A percentile compares a stretch with the other conserved stretches of the same genome.
Conservation (phyloP, 30 jellyfish, hydroid and myxozoan genomes). For the Turritopsis dohrnii region DNA sequence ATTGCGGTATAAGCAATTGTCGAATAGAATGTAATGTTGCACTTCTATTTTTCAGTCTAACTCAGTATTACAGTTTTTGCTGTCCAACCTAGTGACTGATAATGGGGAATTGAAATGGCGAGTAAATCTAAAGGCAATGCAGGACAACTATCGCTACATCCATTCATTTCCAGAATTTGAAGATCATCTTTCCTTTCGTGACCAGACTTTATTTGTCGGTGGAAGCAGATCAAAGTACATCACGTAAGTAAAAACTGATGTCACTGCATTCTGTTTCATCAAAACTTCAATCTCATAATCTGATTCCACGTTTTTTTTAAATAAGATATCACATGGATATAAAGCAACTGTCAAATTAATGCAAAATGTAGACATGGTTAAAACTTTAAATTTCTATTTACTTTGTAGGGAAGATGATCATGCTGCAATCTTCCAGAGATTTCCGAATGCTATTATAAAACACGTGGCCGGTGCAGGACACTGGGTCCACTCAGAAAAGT, state of each 20-base stretch:
- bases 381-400: too few species aligned
- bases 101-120: conserved; percentile 46
- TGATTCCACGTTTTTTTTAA: not conserved
- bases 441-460: conserved; percentile 41
- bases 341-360: too few species aligned
- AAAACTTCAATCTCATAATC: not conserved
- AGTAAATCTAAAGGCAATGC: conserved; percentile 45
- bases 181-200: not conserved
- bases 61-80: conserved; percentile 47
- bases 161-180: conserved; percentile 50
- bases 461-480: conserved; percentile 75
- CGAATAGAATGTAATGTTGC: too few species aligned
- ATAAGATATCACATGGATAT: too few species aligned
- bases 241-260: conserved; percentile 45
- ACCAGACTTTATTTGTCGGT: conserved; percentile 48
- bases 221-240: conserved; percentile 47
- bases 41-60: conserved; percentile 35
- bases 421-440: conserved; percentile 32
- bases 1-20: too few species aligned
- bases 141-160: conserved; percentile 24
- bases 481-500: conserved; percentile 85
- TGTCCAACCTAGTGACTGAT: conserved; percentile 40
- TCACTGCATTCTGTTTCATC: too few species aligned
- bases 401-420: conserved; percentile 45
- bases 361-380: too few species aligned